These are phyloP conservation scores for Bugulina stolonifera DNA, from an alignment of 2,888 invertebrate species.

Conservation along the genomic window DNA sequence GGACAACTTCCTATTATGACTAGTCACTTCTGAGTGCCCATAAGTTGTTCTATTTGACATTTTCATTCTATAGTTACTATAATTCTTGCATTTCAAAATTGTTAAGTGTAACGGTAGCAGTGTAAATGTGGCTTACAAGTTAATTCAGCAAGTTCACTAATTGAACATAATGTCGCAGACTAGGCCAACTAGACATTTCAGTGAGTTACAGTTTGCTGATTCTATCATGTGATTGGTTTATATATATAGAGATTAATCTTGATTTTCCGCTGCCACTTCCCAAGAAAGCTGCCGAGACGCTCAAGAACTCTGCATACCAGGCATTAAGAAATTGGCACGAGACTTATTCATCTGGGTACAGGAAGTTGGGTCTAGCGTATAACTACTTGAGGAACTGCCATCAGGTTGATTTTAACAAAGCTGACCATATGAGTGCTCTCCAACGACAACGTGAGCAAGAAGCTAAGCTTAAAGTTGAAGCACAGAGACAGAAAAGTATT, in stretches of 20 bases:
- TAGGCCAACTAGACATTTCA: too few species aligned
- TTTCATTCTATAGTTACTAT: too few species aligned
- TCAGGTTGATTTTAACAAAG: constrained; percentile 52
- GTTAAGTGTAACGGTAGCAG: too few species aligned
- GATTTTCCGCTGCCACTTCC: constrained; percentile 57
- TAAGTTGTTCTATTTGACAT: too few species aligned
- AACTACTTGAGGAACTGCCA: constrained; percentile 54
- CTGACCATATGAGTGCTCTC: constrained; percentile 43
- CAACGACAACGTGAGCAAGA: constrained; percentile 44
- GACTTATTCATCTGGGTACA: constrained; percentile 55
- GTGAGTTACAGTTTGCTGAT: too few species aligned
- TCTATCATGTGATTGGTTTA: too few species aligned
- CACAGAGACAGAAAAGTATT: constrained; percentile 39
- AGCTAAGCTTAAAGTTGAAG: constrained; percentile 39
- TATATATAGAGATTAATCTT: constrained; percentile 52
- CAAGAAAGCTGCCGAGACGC: constrained; percentile 50
- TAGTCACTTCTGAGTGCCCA: too few species aligned
- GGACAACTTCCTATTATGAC: too few species aligned
- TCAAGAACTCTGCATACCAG: constrained; percentile 54
- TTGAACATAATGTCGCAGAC: too few species aligned
- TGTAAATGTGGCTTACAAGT: too few species aligned
- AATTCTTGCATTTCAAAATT: too few species aligned
- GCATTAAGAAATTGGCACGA: constrained; percentile 57
- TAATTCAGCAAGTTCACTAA: too few species aligned
- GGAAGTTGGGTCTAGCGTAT: constrained; percentile 54